phyloP scores from a whole-genome alignment of 2,113 vertebrate species.

The Corythoichthys intestinalis region DNA sequence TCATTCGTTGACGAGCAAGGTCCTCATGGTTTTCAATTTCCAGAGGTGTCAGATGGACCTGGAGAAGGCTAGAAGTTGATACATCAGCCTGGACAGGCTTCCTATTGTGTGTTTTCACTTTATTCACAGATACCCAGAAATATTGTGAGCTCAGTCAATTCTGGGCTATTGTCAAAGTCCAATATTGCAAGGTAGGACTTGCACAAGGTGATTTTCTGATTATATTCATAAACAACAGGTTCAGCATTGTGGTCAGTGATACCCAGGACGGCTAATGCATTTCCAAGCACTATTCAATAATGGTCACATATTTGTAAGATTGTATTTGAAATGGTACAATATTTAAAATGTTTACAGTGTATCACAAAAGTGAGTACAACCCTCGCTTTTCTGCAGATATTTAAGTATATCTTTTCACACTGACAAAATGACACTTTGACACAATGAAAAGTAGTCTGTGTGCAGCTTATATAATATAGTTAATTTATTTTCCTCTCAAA shows the following conservation, averaged over 20 bases:
- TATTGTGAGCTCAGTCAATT: constrained; percentile 33
- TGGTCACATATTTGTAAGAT: constrained; percentile 31
- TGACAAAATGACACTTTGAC: too few relatives aligned
- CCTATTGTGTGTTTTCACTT: constrained; percentile 57
- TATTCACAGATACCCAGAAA: constrained; percentile 51
- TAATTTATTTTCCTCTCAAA: too few relatives aligned
- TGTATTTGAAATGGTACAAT: constrained; percentile 36
- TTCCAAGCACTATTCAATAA: constrained; percentile 28
- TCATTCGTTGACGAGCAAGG: constrained; percentile 59
- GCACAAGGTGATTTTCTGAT: constrained; percentile 32
- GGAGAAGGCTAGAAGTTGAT: constrained; percentile 49
- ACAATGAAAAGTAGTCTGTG: too few relatives aligned
- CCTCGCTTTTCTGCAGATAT: too few relatives aligned
- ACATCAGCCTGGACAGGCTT: constrained; percentile 43
- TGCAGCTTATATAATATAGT: too few relatives aligned
- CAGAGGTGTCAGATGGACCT: constrained; percentile 63
- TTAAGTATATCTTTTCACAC: too few relatives aligned
- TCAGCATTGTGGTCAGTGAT: constrained; percentile 38
- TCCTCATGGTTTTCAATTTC: constrained; percentile 66
- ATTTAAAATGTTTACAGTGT: constrained; percentile 15
- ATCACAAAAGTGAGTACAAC: too few relatives aligned
- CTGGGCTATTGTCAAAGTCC: constrained; percentile 44
- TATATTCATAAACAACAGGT: constrained; percentile 55
- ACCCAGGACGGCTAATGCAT: not conserved
- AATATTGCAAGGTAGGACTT: constrained; percentile 40